Evolutionary conservation across 2,113 vertebrate genomes (phyloP).

Genomic region (Typhlomys cinereus): DNA sequence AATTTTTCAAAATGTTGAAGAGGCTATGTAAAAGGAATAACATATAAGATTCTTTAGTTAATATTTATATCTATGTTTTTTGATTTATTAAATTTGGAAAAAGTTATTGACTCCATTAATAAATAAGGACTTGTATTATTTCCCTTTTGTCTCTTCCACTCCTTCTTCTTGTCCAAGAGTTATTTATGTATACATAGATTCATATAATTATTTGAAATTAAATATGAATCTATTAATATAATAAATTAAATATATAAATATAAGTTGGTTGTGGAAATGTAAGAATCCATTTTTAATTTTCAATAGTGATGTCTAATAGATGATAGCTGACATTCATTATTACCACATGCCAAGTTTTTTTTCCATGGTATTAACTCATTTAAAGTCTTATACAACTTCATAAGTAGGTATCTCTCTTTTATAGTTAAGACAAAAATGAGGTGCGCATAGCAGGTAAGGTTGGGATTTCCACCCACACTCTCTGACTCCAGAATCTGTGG

Average conservation of each 20-base stretch:
- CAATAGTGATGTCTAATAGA: background rate
- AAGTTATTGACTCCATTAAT: background rate
- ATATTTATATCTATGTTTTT: background rate
- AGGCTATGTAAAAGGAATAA: background rate
- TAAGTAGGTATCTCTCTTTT: background rate
- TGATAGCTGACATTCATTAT: conserved; percentile 12
- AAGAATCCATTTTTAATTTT: conserved; percentile 30
- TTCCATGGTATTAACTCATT: background rate
- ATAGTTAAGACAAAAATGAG: conserved; percentile 30
- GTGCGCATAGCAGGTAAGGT: background rate
- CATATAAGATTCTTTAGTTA: background rate
- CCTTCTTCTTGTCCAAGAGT: background rate
- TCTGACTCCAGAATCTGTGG: background rate
- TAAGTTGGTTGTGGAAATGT: background rate
- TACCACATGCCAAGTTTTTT: background rate
- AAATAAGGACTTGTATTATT: background rate
- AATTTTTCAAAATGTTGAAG: background rate
- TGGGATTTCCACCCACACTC: background rate
- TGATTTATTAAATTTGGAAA: background rate
- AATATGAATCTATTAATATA: background rate
- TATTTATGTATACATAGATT: background rate
- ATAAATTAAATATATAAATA: background rate
- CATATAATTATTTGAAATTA: background rate
- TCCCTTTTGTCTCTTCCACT: background rate
- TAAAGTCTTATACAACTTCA: background rate